phyloP scores from a whole-genome alignment of 2,888 invertebrate genomes.

The Hypomecis atomaria region DNA sequence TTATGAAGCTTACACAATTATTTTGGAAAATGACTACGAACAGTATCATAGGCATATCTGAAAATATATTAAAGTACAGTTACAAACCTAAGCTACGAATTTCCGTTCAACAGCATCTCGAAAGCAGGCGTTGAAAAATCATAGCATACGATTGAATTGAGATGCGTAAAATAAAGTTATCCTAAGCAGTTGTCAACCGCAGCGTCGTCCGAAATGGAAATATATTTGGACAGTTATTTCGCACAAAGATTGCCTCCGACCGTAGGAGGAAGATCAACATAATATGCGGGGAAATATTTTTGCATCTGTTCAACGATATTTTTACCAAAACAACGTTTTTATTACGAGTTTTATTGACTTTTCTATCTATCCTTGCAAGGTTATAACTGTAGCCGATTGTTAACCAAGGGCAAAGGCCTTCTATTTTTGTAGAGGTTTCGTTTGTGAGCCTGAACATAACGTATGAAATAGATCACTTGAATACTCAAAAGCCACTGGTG shows the following conservation, averaged over 20 bases:
- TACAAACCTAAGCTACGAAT: too few relatives aligned
- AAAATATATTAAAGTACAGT: too few relatives aligned
- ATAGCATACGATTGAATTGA: constrained; percentile 14
- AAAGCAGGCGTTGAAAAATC: background rate
- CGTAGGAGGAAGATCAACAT: constrained; percentile 24
- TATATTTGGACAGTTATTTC: constrained; percentile 31
- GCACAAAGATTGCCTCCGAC: constrained; percentile 10
- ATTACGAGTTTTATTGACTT: constrained; percentile 9
- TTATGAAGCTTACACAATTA: too few relatives aligned
- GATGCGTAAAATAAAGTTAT: constrained; percentile 23
- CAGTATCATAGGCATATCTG: too few relatives aligned
- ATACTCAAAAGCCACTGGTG: too few relatives aligned
- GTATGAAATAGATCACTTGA: too few relatives aligned
- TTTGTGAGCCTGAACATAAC: too few relatives aligned
- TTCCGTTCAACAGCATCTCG: background rate
- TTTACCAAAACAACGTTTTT: constrained; percentile 7
- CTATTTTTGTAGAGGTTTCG: too few relatives aligned
- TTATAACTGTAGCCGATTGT: too few relatives aligned
- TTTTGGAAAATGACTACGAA: too few relatives aligned
- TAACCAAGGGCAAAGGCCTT: too few relatives aligned
- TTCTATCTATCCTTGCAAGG: background rate
- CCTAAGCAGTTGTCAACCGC: constrained; percentile 25
- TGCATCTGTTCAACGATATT: constrained; percentile 11
- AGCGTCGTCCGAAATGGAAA: constrained; percentile 23
- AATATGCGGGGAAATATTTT: constrained; percentile 22